Conservation (phyloP, 1,140 invertebrate genomes). For the Leucophenga varia region DNA sequence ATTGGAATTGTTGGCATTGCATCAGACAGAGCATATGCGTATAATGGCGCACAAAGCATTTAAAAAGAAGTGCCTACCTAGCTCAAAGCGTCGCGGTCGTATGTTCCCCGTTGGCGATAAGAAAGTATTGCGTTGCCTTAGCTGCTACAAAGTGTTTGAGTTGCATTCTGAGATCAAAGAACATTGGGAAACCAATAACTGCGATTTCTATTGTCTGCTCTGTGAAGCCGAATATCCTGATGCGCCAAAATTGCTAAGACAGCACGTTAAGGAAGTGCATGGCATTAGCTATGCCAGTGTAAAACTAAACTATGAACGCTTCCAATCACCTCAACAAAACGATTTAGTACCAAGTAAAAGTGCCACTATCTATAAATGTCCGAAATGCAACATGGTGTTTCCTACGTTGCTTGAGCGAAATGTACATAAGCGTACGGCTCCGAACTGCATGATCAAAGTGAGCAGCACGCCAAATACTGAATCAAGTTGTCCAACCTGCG, state of each 20-base stretch:
- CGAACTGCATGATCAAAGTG: too few relatives aligned
- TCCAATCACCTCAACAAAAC: too few relatives aligned
- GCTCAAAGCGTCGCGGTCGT: conserved; percentile 12
- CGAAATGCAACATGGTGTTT: too few relatives aligned
- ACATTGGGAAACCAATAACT: conserved; percentile 15
- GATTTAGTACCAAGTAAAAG: too few relatives aligned
- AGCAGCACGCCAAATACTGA: too few relatives aligned
- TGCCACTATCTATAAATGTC: too few relatives aligned
- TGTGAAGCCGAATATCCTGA: conserved; percentile 18
- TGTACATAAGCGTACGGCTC: too few relatives aligned
- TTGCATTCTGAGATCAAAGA: conserved; percentile 12
- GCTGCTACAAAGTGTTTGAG: conserved; percentile 15
- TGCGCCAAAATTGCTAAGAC: conserved; percentile 9
- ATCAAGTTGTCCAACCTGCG: conserved; percentile 7
- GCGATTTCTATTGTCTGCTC: conserved; percentile 20
- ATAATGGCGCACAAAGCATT: conserved; percentile 3
- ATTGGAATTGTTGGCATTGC: conserved; percentile 4
- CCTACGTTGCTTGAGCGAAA: too few relatives aligned
- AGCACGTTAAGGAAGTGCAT: conserved; percentile 17
- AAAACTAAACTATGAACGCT: too few relatives aligned
- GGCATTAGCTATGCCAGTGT: conserved; percentile 21
- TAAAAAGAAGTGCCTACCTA: conserved; percentile 5
- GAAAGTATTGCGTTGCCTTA: conserved; percentile 17
- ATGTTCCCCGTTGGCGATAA: conserved; percentile 7
- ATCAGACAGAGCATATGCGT: conserved; percentile 21